phyloP scores from a whole-genome alignment of 2,888 invertebrate species.

The Cloeon dipterum region DNA sequence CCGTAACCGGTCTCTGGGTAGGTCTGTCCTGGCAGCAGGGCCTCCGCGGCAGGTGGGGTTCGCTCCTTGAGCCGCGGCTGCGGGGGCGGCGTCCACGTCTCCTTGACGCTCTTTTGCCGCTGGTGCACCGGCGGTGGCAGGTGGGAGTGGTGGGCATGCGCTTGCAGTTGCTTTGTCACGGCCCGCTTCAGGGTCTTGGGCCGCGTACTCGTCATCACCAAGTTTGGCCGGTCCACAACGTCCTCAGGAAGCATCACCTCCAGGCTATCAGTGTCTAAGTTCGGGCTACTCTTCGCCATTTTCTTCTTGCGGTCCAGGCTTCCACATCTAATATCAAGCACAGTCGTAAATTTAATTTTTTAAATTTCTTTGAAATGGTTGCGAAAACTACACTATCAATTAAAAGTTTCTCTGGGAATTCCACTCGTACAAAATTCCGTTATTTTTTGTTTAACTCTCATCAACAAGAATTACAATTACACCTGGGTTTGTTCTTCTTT shows the following conservation, averaged over 20 bases:
- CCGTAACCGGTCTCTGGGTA: conserved; percentile 15
- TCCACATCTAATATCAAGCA: too few relatives aligned
- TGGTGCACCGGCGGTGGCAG: background rate
- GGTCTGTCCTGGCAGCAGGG: conserved; percentile 17
- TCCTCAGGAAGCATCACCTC: conserved; percentile 8
- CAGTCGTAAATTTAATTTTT: too few relatives aligned
- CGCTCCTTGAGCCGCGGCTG: too few relatives aligned
- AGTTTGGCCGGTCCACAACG: background rate
- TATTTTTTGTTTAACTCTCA: too few relatives aligned
- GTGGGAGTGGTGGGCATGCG: background rate
- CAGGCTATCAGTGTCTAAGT: conserved; percentile 8
- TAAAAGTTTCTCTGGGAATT: too few relatives aligned
- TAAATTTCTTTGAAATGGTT: too few relatives aligned
- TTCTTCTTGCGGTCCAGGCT: conserved; percentile 28
- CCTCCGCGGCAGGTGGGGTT: too few relatives aligned
- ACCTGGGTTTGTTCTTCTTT: too few relatives aligned
- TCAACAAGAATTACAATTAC: too few relatives aligned
- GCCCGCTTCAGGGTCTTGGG: conserved; percentile 3
- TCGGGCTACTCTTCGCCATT: conserved; percentile 7
- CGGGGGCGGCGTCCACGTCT: too few relatives aligned
- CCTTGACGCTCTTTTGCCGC: background rate
- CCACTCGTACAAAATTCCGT: too few relatives aligned
- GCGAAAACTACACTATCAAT: too few relatives aligned
- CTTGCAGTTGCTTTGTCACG: conserved; percentile 3
- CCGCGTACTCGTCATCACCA: background rate